phyloP scores from a whole-genome alignment of 2,888 invertebrate species.

The Campoletis raptor region DNA sequence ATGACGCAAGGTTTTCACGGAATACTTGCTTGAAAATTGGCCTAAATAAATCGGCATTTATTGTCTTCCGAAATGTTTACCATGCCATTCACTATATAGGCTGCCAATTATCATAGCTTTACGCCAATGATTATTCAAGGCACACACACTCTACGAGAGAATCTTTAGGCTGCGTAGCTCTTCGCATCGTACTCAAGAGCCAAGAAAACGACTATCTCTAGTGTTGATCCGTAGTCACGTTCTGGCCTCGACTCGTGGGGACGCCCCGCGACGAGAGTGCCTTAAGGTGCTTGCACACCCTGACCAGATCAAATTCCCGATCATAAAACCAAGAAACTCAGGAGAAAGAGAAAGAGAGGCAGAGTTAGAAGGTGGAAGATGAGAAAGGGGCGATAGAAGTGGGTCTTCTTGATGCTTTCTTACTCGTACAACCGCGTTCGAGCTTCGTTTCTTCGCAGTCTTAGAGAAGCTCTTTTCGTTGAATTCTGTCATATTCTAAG shows the following conservation, averaged over 20 bases:
- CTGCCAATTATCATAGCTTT: slow-evolving; percentile 30
- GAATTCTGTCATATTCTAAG: slow-evolving; percentile 31
- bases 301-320: slow-evolving; percentile 74
- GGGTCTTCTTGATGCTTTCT: slow-evolving; percentile 17
- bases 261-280: slow-evolving; percentile 54
- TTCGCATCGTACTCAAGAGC: slow-evolving; percentile 26
- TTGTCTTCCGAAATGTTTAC: neutral
- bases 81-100: slow-evolving; percentile 15
- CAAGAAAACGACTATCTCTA: slow-evolving; percentile 60
- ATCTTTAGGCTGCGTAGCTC: slow-evolving; percentile 14
- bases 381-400: slow-evolving; percentile 48
- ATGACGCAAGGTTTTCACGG: neutral
- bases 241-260: slow-evolving; percentile 53
- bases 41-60: neutral
- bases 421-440: neutral
- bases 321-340: slow-evolving; percentile 72
- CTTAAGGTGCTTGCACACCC: slow-evolving; percentile 56
- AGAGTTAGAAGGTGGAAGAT: slow-evolving; percentile 42
- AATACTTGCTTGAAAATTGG: neutral
- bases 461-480: slow-evolving; percentile 4
- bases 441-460: slow-evolving; percentile 37
- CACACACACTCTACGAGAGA: slow-evolving; percentile 19
- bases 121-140: slow-evolving; percentile 29
- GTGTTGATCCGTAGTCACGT: slow-evolving; percentile 71
- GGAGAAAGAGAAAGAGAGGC: slow-evolving; percentile 47